Evolutionary conservation across 2,113 vertebrate species (phyloP), one percentile per base, ranked within the genome.

Genomic region (Anser brachyrhynchus): DNA sequence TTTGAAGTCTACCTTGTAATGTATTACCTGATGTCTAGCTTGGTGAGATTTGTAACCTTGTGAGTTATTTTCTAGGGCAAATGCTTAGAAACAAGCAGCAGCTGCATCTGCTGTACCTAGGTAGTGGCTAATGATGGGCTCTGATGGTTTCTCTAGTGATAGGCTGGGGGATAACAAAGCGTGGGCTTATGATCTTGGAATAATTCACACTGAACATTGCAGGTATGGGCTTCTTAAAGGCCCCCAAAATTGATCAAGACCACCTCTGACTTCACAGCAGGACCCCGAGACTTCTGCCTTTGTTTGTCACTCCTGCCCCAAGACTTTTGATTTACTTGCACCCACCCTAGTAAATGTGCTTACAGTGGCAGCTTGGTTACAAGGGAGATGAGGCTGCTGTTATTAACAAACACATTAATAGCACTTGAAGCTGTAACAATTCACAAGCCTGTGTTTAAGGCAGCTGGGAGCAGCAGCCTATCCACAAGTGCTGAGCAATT

Each of bases 81-180:
- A 49, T 5, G 13, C n/a, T 9, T 19, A 33, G 64, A 10, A 39
- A 31, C 5, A 35, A 23, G 19, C 29, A 31, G 6, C 18, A 79
- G n/a, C 10, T 9, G 28, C 17, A 20, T 7, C 41, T 46, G 52
- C n/a, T 11, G 26, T 1, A 39, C 7, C 18, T 6, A 3, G 44
- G 64, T 1, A 5, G 15, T 1, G 21, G 51, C 52, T 39, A 23
- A 37, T 13, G 57, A 3, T 10, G 29, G 4, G 0, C 39, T 57
- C 57, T 39, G 52, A 1, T 52, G 13, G 10, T 2, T 14, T 29
- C 5, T 64, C 57, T 12, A 54, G 52, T 12, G 39, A 84, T 10
- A 46, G 10, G 28, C 5, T 0, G 0, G 33, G 9, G 33, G 9
- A 4, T 3, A 5, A 17, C 0, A 14, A 33, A 44, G 8, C 49